Base-by-base conservation (phyloP, 2,797 vertebrate species). In the Myiotriccus ornatus region DNA sequence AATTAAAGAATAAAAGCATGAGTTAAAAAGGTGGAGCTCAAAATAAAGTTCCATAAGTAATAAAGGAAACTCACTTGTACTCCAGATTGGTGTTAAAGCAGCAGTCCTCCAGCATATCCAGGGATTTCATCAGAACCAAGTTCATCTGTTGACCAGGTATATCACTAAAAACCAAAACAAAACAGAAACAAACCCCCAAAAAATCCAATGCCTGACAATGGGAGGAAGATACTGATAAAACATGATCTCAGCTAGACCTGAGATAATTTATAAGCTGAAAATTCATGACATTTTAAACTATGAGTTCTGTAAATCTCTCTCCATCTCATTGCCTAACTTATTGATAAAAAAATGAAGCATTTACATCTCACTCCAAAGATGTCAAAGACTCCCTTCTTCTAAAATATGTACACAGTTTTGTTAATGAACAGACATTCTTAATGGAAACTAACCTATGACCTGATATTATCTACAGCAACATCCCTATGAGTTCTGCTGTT, bases 81-180 rank as follows among this genome's bases (percentile, higher is more conserved):
- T 99, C 99, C 94, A 99, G 97, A 94, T 96, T 94, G 30, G 97
- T 94, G 94, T 99, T 98, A 95, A 99, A 99, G 86, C 98, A 98
- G 96, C 98, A 98, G 24, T 97, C 91, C 93, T 99, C 98, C 95
- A 99, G 96, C 24, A 94, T 92, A 34, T 98, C 97, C 80, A 99
- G 95, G 34, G 98, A 98, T n/a, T 97, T 98, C 94, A 98, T 97
- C 82, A 99, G 95, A 65, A 98, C 79, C 28, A 99, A 96, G 10
- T 97, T 96, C 91, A 99, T 98, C 84, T 98, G 98, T 81, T 98
- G 98, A 27, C 97, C 96, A 2, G 98, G 98, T 39, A 98, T 93
- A 47, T 99, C 98, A 94, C 99, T 99, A 94, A 84, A 39, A 86
- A 44, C 12, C 35, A 78, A 70, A 85, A 0, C 5, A 49, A 65